These are phyloP conservation scores for Suncus etruscus DNA, from an alignment of 2,113 vertebrate species.

Conservation along the genomic window DNA sequence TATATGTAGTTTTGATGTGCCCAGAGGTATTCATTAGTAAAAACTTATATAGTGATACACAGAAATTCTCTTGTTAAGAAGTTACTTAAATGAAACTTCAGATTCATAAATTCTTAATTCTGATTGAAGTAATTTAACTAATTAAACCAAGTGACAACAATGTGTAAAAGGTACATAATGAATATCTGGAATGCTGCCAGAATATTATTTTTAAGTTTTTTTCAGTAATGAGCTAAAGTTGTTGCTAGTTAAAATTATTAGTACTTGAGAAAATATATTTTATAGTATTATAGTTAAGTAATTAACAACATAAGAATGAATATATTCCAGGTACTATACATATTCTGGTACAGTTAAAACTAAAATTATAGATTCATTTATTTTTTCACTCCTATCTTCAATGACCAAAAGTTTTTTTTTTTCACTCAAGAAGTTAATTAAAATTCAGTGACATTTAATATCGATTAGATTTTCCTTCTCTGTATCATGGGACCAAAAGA, in stretches of 20 bases:
- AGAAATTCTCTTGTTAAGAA: not conserved
- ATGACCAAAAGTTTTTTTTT: not conserved
- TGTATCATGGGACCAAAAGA: not conserved
- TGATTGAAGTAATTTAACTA: not conserved
- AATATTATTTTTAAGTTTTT: too few relatives aligned
- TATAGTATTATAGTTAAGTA: not conserved
- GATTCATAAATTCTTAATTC: not conserved
- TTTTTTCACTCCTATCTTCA: not conserved
- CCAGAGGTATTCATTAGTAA: not conserved
- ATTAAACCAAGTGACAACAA: not conserved
- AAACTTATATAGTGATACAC: not conserved
- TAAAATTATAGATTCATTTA: slow-evolving; percentile 1
- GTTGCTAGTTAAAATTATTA: not conserved
- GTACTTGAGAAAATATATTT: not conserved
- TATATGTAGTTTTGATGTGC: too few relatives aligned
- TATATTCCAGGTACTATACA: slow-evolving; percentile 3
- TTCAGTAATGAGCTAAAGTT: too few relatives aligned
- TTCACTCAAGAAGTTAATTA: not conserved
- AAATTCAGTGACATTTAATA: slow-evolving; percentile 10
- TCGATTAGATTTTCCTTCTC: not conserved
- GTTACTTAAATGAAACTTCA: not conserved
- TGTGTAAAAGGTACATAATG: not conserved
- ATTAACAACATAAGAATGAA: not conserved
- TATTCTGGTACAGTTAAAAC: not conserved
- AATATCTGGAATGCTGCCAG: too few relatives aligned